A percentile compares a stretch with the other conserved stretches of the same genome.
These are phyloP conservation scores for Pseudachorutes palmiensis DNA, from an alignment of 1,140 invertebrate species.

Conservation along the genomic window DNA sequence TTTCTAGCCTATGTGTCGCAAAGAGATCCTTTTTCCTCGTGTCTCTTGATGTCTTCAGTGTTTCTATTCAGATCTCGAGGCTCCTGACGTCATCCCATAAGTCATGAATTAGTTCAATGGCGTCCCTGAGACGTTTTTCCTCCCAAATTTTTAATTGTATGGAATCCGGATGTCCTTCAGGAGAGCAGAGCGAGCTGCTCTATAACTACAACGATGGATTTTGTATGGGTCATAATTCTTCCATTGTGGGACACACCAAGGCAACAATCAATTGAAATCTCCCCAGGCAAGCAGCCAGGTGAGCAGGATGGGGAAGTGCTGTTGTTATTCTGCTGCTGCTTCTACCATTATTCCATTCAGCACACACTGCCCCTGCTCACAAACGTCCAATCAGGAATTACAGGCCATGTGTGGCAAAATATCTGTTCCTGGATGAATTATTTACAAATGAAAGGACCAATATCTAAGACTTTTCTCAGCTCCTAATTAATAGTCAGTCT, in stretches of 20 bases:
- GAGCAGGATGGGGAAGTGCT: neutral
- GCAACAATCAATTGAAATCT: constrained; percentile 5
- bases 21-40: neutral
- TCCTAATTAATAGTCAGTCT: no score
- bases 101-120: neutral
- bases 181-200: neutral
- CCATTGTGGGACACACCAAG: constrained; percentile 7
- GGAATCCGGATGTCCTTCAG: constrained; percentile 11
- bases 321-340: neutral
- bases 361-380: no score
- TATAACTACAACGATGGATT: neutral
- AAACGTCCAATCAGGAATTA: no score
- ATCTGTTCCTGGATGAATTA: no score
- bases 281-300: neutral
- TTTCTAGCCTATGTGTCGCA: neutral
- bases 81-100: neutral
- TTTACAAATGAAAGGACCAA: no score
- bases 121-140: neutral
- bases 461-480: no score
- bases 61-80: neutral
- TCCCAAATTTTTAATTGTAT: constrained; percentile 5
- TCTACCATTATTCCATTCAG: no score
- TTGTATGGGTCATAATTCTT: constrained; percentile 9
- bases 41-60: no score
- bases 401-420: no score